Evolutionary conservation across 2,888 invertebrate genomes (phyloP).

Genomic region (Agrotis ipsilon): DNA sequence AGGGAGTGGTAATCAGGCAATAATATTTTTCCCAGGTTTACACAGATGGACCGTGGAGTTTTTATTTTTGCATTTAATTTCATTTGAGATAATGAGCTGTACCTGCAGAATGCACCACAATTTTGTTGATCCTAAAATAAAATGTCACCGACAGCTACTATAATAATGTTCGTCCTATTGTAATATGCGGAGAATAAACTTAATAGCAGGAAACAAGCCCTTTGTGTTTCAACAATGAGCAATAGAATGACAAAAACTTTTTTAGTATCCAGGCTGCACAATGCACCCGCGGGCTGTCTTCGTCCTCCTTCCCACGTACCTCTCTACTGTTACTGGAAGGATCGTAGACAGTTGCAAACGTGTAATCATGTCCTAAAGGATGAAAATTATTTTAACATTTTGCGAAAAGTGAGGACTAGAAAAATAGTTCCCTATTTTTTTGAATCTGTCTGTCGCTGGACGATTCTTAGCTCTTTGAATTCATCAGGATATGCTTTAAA

Average conservation of each 20-base stretch:
- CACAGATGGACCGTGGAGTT: neutral
- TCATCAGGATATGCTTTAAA: neutral
- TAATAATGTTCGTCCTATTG: slow-evolving; percentile 57
- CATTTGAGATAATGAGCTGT: neutral
- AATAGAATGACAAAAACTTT: slow-evolving; percentile 85
- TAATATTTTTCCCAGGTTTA: slow-evolving; percentile 20
- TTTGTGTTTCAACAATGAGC: slow-evolving; percentile 86
- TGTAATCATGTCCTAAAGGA: slow-evolving; percentile 23
- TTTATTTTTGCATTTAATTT: neutral
- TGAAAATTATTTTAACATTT: neutral
- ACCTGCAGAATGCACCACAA: slow-evolving; percentile 4
- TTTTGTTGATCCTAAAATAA: slow-evolving; percentile 45
- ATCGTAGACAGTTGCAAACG: slow-evolving; percentile 29
- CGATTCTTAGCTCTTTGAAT: neutral
- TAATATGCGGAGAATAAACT: slow-evolving; percentile 75
- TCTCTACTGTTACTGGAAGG: slow-evolving; percentile 54
- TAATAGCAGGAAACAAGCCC: slow-evolving; percentile 86
- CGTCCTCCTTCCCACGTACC: slow-evolving; percentile 82
- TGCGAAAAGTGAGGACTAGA: slow-evolving; percentile 6
- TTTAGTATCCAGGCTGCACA: slow-evolving; percentile 83
- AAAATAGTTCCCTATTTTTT: slow-evolving; percentile 10
- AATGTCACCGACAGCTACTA: slow-evolving; percentile 45
- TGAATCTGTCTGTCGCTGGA: neutral
- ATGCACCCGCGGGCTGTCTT: slow-evolving; percentile 82
- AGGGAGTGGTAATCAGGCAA: too few relatives aligned